Evolutionary conservation across 2,113 vertebrate species (phyloP).

Genomic region (Alouatta palliata): DNA sequence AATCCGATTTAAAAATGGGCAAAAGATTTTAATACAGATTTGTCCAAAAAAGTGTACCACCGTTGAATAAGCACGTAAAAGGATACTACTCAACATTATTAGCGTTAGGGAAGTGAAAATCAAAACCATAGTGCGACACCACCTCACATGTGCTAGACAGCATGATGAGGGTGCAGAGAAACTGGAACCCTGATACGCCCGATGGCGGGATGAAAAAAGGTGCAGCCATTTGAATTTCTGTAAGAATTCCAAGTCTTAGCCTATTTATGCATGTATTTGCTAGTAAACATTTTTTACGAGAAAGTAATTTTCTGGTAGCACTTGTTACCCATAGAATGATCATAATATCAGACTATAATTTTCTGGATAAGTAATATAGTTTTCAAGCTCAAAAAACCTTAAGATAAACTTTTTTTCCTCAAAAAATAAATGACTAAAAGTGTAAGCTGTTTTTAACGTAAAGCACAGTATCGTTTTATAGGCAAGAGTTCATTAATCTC

Average conservation of each 20-base stretch:
- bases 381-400: background rate
- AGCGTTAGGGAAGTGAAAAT: background rate
- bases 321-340: background rate
- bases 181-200: background rate
- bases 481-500: background rate
- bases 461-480: conserved; percentile 9
- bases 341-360: background rate
- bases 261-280: background rate
- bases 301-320: background rate
- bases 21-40: background rate
- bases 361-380: background rate
- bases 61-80: background rate
- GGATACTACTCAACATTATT: background rate
- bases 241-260: background rate
- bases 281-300: background rate
- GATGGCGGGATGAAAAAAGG: background rate
- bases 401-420: background rate
- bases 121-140: background rate
- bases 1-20: background rate
- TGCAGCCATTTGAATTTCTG: background rate
- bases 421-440: background rate
- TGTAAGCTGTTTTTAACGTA: background rate
- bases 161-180: background rate
- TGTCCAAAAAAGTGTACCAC: background rate
- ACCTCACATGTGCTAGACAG: background rate